These are phyloP conservation scores for Coracopsis vasa DNA, from an alignment of 2,113 vertebrate species.

Conservation along the genomic window DNA sequence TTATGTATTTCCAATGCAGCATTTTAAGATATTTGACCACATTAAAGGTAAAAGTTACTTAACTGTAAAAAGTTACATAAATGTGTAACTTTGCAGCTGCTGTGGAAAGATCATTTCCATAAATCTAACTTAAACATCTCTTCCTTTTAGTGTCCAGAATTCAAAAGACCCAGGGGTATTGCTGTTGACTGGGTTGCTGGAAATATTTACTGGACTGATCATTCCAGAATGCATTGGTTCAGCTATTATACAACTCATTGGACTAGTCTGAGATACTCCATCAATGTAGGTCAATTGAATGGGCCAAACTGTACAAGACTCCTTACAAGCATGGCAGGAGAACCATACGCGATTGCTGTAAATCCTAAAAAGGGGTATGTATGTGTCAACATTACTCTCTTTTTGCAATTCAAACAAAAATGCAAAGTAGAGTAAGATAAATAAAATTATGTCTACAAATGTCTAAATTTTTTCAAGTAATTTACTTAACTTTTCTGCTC, in stretches of 20 bases:
- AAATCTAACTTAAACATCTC: slow-evolving; percentile 8
- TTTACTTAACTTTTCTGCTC: not conserved
- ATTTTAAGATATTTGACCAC: not conserved
- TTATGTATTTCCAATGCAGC: not conserved
- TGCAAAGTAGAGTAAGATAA: not conserved
- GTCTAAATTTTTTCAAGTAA: not conserved
- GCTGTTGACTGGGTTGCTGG: slow-evolving; percentile 97
- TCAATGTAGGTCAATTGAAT: slow-evolving; percentile 93
- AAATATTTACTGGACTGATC: slow-evolving; percentile 98
- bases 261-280: slow-evolving; percentile 95
- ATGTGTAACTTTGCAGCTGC: not conserved
- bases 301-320: slow-evolving; percentile 95
- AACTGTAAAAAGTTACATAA: not conserved
- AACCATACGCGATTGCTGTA: slow-evolving; percentile 94
- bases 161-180: slow-evolving; percentile 91
- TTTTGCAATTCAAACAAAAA: not conserved
- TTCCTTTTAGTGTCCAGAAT: slow-evolving; percentile 89
- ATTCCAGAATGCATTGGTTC: slow-evolving; percentile 98
- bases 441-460: not conserved
- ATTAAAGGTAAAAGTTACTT: not conserved
- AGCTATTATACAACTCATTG: slow-evolving; percentile 99
- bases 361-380: slow-evolving; percentile 91
- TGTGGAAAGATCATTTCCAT: not conserved
- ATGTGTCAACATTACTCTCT: not conserved
- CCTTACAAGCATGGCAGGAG: slow-evolving; percentile 93